Conservation (phyloP, 2,113 vertebrate species). For the Bubalus kerabau region DNA sequence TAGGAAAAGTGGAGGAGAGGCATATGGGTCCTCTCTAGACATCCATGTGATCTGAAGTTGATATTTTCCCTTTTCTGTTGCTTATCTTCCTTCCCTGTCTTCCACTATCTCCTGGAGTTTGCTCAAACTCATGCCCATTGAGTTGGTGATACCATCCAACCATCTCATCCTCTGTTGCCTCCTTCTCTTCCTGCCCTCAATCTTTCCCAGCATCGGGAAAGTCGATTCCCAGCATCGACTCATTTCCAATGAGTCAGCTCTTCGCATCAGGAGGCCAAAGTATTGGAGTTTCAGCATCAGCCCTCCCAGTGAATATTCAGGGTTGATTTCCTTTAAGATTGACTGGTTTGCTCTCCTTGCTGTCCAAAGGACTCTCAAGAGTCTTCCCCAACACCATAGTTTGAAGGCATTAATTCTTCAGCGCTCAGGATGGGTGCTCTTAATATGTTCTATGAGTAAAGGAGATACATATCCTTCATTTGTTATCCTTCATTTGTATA, state of each 20-base stretch:
- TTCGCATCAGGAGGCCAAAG: background rate
- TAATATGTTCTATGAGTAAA: rapidly evolving
- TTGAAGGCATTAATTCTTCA: background rate
- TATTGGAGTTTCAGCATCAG: background rate
- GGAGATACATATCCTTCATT: background rate
- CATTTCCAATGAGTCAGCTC: background rate
- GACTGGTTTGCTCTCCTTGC: background rate
- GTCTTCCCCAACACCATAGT: background rate
- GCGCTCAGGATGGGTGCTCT: background rate
- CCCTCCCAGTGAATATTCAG: background rate
- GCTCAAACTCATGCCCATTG: background rate
- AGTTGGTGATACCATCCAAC: background rate
- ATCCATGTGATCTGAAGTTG: background rate
- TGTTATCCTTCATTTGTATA: background rate
- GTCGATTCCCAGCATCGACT: background rate
- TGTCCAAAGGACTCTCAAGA: background rate
- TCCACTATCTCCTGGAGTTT: background rate
- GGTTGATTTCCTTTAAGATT: background rate
- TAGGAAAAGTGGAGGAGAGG: background rate
- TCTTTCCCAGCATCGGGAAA: background rate
- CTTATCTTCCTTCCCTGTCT: background rate
- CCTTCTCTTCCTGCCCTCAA: background rate
- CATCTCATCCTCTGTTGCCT: background rate
- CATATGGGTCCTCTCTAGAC: background rate
- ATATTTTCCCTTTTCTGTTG: background rate